Evolutionary conservation across 2,888 invertebrate genomes (phyloP), one percentile per base, ranked within the genome.

Genomic region (Hydropsyche betteni): DNA sequence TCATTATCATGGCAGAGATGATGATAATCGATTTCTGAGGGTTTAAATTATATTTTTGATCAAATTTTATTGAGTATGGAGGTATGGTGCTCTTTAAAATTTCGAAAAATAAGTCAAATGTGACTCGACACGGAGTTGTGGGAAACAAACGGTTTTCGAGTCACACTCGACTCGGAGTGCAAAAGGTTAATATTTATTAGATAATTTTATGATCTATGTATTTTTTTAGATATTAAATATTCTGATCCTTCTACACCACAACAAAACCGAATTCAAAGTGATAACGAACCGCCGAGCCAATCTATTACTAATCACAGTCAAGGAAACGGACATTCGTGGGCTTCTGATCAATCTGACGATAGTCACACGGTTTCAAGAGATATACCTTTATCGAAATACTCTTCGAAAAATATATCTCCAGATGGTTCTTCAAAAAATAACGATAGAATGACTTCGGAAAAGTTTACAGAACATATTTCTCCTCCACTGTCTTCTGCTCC

Each of bases 291-390:
- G 24, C 24, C 24, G 24, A 24, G 24, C 33, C 61, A 61, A 10
- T 36, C 36, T 12, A 3, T n/a, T 8, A 64, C 34, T 36, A 34
- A n/a, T 36, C 24, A 33, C 6, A 24, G 16, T 1, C 61, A 61
- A n/a, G 36, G 36, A 5, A 64, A 64, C 34, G 64, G 64, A 12
- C 64, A 64, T 64, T 64, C 64, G 8, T 64, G 64, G 64, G 36
- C 34, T n/a, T 64, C 64, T 5, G 64, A 64, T 64, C 64, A 36
- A 36, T 64, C 64, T 8, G 64, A 64, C 4, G 64, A 64, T 34
- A 64, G 33, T 10, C 34, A 64, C 1, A 36, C 64, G 0, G 34
- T 5, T 36, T 34, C 64, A 10, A 64, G 36, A 64, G 64, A 64
- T 8, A 64, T 33, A 6, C 2, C 5, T 12, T 1, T 10, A 6